A percentile compares a stretch with the other conserved stretches of the same genome.
Evolutionary conservation across 1,140 invertebrate genomes (phyloP).

Genomic region (Rhynchophorus ferrugineus): DNA sequence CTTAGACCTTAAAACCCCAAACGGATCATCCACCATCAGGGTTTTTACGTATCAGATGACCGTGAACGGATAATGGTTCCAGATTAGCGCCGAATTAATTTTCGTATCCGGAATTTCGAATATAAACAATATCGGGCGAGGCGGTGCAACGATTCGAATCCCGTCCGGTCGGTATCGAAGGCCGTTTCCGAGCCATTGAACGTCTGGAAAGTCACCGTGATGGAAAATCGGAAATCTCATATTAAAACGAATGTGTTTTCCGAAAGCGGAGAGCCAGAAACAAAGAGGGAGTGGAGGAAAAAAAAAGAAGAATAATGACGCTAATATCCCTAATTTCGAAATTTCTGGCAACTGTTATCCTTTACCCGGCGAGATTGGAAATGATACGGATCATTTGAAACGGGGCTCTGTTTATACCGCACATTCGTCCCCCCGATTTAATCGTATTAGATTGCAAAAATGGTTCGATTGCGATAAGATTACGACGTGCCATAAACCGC

Average conservation of each 20-base stretch:
- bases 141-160: not conserved
- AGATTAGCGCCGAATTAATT: not conserved
- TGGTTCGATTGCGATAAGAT: conserved; percentile 13
- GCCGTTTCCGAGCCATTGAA: not conserved
- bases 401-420: conserved; percentile 4
- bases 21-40: too few species aligned
- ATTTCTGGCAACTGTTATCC: conserved; percentile 8
- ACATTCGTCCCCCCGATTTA: conserved; percentile 7
- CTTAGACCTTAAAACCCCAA: too few species aligned
- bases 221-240: not conserved
- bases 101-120: not conserved
- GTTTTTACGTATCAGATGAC: too few species aligned
- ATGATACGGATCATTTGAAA: conserved; percentile 14
- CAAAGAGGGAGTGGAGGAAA: not conserved
- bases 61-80: too few species aligned
- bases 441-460: conserved; percentile 17
- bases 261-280: not conserved
- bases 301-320: conserved; percentile 9
- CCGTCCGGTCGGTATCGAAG: not conserved
- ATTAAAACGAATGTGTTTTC: not conserved
- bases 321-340: conserved; percentile 17
- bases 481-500: conserved; percentile 16
- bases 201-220: not conserved
- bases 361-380: conserved; percentile 6
- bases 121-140: not conserved